Base-by-base conservation (phyloP, 1,140 invertebrate species). In the Geopemphigus sp. region DNA sequence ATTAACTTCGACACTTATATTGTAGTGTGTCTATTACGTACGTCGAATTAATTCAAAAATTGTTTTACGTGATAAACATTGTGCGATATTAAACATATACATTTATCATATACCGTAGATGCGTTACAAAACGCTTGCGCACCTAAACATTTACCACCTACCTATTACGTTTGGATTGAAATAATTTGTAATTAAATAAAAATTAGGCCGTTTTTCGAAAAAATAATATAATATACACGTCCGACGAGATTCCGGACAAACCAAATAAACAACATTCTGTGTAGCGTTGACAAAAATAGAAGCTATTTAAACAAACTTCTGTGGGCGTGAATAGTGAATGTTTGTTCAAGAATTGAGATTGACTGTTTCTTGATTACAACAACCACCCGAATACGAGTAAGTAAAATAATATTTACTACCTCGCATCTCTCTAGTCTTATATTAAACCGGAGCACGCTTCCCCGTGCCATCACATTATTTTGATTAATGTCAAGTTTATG, bases 281-380 rank as follows among this genome's bases (percentile, higher is more conserved):
- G 32, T 39, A 39, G 32, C 32, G 32, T 39, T 39, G 32, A 39
- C 39, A 14, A 50, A 50, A 50, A 12, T 50, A 50, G 15, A 53
- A 53, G 68, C 54, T 54, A 72, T 72, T 72, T 72, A 12, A n/a
- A n/a, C n/a, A n/a, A n/a, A 72, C 68, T 72, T 54, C 24, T 72
- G 68, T 72, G 24, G 68, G 68, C 54, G 68, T 53, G 68, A 70
- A 53, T 26, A 70, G 47, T 26, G 66, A 72, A 70, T 50, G 66
- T 70, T 29, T 72, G 15, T 72, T 19, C 10, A 72, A 72, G 68
- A 72, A 53, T 19, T 10, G 68, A 29, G 47, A 72, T 53, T 29
- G 68, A 53, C 68, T 54, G 68, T 72, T 72, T 29, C 68, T 29
- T 29, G 24, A 54, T 72, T 54, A 72, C 47, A 54, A 54, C 54